Percentiles rank a stretch among this genome's conserved stretches.
Evolutionary conservation across 2,113 vertebrate genomes (phyloP).

Genomic region (Apaloderma vittatum): DNA sequence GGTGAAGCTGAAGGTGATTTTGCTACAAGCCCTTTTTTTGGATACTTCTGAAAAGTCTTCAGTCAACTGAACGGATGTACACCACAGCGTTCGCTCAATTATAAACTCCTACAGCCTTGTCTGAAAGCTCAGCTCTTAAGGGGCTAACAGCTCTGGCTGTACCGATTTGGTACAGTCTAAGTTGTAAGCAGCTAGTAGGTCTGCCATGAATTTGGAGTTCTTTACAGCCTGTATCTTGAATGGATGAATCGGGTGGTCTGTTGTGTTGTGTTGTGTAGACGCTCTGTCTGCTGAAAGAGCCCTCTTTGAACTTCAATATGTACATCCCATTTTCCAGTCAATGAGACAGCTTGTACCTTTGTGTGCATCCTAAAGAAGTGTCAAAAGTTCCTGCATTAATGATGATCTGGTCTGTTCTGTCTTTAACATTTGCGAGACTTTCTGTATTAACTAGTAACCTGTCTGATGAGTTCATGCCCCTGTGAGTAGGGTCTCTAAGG

Average conservation of each 20-base stretch:
- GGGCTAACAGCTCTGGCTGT: neutral
- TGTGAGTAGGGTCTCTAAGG: neutral
- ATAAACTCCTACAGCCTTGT: fast-evolving
- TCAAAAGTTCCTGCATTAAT: neutral
- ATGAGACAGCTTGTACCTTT: neutral
- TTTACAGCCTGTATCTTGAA: neutral
- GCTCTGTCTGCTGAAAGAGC: neutral
- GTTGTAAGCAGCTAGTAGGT: neutral
- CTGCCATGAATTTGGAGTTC: neutral
- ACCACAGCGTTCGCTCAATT: neutral
- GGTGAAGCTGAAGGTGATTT: neutral
- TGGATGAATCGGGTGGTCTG: neutral
- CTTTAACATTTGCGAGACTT: neutral
- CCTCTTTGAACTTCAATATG: neutral
- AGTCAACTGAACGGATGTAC: neutral
- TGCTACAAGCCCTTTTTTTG: neutral
- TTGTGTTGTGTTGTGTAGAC: neutral
- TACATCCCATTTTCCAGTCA: fast-evolving
- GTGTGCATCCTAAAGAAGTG: neutral
- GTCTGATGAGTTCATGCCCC: neutral
- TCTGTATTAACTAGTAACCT: neutral
- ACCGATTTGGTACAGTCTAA: neutral
- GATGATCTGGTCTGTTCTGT: neutral
- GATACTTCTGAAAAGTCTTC: neutral
- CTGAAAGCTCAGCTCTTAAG: neutral